These are phyloP conservation scores for Paralvinella palmiformis DNA, from an alignment of 1,140 invertebrate genomes.

Conservation along the genomic window DNA sequence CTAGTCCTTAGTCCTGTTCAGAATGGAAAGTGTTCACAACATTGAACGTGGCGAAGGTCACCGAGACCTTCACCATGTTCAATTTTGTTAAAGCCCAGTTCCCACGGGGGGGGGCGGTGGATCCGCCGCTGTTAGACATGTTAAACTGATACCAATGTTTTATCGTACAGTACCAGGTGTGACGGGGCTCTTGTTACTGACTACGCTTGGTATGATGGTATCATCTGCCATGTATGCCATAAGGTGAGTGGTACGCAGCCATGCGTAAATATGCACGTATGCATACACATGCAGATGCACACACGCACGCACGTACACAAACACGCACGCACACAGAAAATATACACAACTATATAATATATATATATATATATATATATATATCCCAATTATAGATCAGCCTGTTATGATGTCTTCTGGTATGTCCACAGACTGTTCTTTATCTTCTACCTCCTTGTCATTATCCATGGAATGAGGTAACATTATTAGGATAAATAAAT, in stretches of 20 bases:
- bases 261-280: background rate
- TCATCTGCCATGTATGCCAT: background rate
- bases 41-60: too few species aligned
- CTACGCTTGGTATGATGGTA: slow-evolving; percentile 9
- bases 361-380: background rate
- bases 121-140: too few species aligned
- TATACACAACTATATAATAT: too few species aligned
- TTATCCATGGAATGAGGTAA: slow-evolving; percentile 31
- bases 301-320: background rate
- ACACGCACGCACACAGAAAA: background rate
- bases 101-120: too few species aligned
- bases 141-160: too few species aligned
- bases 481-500: too few species aligned
- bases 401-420: slow-evolving; percentile 29
- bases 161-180: slow-evolving; percentile 17
- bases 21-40: too few species aligned
- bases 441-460: slow-evolving; percentile 25
- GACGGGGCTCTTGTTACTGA: slow-evolving; percentile 14
- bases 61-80: too few species aligned
- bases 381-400: slow-evolving; percentile 16
- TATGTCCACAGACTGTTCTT: slow-evolving; percentile 28
- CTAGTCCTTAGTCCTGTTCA: too few species aligned
- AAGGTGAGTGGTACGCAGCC: background rate
- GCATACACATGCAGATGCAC: background rate
- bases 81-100: too few species aligned